Base-by-base conservation (phyloP, 2,797 vertebrate species). In the Phoebastria nigripes region DNA sequence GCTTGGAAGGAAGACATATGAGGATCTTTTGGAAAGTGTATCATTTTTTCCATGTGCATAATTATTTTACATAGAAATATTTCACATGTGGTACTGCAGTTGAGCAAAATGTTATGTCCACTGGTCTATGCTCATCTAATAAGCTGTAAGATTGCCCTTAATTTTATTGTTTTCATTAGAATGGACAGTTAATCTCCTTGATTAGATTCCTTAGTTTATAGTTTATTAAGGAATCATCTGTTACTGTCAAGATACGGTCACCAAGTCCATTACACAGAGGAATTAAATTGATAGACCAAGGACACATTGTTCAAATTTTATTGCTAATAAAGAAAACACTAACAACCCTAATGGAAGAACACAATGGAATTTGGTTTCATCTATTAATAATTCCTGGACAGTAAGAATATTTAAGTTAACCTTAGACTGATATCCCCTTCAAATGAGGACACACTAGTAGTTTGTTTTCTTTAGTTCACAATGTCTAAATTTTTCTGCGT, bases 1-100 rank as follows among this genome's bases (percentile, higher is more conserved):
- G 4, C 28, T 49, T 62, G 16, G 20, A 44, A 79, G 72, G 56
- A 63, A 39, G 11, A 39, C 2, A 15, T 58, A 12, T 1, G 1
- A 3, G 4, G 8, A 22, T n/a, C 16, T 52, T 83, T 37, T 25
- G 8, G 24, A 84, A 84, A 4, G 0, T 31, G 1, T n/a, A 2
- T 20, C 3, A 10, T 49, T 74, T 74, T 76, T 84, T 56, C 3
- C 35, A 28, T 25, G 15, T 14, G 4, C 4, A 25, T 9, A 37
- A 54, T 25, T 63, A 62, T 71, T 74, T 91, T 44, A 19, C 8
- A 24, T 11, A 25, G 7, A 56, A 78, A 65, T 47, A 41, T 31
- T 69, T 93, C 6, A 8, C 31, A 6, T 19, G 4, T 51, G 2
- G 1, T 71, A 41, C 9, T 51, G 18, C 2, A 66, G 6, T 6